Evolutionary conservation across 2,797 vertebrate genomes (phyloP).

Genomic region (Neoniphon sammara): DNA sequence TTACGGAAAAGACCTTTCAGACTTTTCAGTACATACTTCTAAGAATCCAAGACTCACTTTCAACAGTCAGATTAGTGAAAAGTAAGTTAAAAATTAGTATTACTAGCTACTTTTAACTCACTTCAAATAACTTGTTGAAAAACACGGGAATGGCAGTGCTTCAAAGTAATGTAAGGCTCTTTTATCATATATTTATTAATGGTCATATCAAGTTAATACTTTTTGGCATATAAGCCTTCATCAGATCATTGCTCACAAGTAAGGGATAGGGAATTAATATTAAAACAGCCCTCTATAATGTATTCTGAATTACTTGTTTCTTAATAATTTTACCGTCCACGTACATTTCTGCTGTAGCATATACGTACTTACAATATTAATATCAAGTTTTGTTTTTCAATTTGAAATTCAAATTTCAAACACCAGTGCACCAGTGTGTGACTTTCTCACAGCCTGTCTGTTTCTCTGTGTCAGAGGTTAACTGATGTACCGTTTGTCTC

Average conservation of each 20-base stretch:
- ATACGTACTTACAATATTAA: too few species aligned
- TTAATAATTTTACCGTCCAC: slow-evolving; percentile 8
- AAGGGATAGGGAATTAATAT: slow-evolving; percentile 51
- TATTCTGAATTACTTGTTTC: slow-evolving; percentile 29
- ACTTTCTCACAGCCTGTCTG: not conserved
- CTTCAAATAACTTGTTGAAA: too few species aligned
- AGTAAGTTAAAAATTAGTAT: too few species aligned
- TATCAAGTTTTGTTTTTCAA: not conserved
- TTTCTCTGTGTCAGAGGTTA: not conserved
- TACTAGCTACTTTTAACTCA: too few species aligned
- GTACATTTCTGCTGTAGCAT: not conserved
- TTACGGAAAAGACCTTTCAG: too few species aligned
- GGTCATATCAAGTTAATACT: slow-evolving; percentile 21
- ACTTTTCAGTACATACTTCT: too few species aligned
- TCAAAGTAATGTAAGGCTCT: not conserved
- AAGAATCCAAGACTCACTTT: too few species aligned
- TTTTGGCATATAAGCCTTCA: slow-evolving; percentile 18
- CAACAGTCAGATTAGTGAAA: too few species aligned
- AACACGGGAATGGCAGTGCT: too few species aligned
- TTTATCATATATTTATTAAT: slow-evolving; percentile 33
- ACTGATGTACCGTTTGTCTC: slow-evolving; percentile 48
- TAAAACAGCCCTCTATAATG: slow-evolving; percentile 12
- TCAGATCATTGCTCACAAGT: slow-evolving; percentile 18
- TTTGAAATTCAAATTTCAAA: slow-evolving; percentile 12
- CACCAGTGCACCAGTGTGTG: too few species aligned